A percentile compares a stretch with the other conserved stretches of the same genome.
phyloP scores from a whole-genome alignment of 2,113 vertebrate genomes.

The Lepus europaeus region DNA sequence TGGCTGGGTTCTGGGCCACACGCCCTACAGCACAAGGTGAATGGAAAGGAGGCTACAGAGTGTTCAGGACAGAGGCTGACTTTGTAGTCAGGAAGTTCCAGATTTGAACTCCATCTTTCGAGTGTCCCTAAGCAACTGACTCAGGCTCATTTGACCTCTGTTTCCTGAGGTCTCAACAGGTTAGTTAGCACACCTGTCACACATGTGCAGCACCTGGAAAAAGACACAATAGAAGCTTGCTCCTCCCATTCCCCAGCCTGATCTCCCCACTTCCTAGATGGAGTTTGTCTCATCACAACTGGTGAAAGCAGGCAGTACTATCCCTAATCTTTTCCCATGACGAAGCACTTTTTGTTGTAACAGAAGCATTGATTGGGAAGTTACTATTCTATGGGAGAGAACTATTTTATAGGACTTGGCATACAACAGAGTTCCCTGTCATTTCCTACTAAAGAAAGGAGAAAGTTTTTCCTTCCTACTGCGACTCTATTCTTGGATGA shows the following conservation, averaged over 20 bases:
- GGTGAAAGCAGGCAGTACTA: slow-evolving; percentile 6
- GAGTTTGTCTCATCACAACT: not conserved
- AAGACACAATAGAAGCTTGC: not conserved
- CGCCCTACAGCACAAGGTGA: not conserved
- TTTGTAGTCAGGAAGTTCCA: not conserved
- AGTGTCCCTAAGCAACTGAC: not conserved
- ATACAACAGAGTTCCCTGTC: not conserved
- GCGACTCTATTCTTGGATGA: not conserved
- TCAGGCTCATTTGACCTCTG: not conserved
- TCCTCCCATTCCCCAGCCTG: fast-evolving
- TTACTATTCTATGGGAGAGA: not conserved
- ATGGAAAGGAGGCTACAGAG: not conserved
- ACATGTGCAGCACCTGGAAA: not conserved
- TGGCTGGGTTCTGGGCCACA: not conserved
- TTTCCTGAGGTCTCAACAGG: not conserved
- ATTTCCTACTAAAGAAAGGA: not conserved
- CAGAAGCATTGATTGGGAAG: not conserved
- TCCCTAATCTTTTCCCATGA: not conserved
- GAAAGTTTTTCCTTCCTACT: not conserved
- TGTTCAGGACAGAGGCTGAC: not conserved
- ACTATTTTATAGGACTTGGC: not conserved
- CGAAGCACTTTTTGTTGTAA: slow-evolving; percentile 1
- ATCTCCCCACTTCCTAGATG: not conserved
- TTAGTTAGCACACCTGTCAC: not conserved
- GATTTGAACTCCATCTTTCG: not conserved